These are phyloP conservation scores for Aproaerema taeniolella DNA, from an alignment of 2,888 invertebrate species.

Conservation along the genomic window DNA sequence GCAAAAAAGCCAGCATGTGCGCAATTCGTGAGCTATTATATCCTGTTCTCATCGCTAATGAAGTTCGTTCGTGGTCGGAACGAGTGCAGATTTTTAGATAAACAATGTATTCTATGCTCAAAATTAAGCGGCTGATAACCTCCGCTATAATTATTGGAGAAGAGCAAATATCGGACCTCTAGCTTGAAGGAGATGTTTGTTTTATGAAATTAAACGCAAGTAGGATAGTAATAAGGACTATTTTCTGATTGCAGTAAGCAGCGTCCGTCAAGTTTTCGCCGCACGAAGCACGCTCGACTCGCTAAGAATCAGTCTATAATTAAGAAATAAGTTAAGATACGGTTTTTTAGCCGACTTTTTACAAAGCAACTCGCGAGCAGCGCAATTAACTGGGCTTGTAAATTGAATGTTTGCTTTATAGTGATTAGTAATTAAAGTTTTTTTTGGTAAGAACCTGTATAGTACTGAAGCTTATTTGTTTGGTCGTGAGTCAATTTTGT, in stretches of 20 bases:
- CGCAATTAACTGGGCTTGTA: constrained; percentile 75
- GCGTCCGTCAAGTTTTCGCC: constrained; percentile 45
- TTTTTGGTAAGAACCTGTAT: constrained; percentile 47
- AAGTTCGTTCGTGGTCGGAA: constrained; percentile 25
- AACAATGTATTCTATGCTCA: constrained; percentile 44
- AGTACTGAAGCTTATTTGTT: constrained; percentile 57
- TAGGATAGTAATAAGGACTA: constrained; percentile 26
- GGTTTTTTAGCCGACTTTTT: constrained; percentile 72
- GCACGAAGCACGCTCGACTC: constrained; percentile 60
- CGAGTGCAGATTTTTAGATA: constrained; percentile 51
- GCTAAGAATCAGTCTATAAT: constrained; percentile 75
- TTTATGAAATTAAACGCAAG: constrained; percentile 33
- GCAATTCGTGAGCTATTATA: constrained; percentile 6
- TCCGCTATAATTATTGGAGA: constrained; percentile 67
- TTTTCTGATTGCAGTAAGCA: constrained; percentile 21
- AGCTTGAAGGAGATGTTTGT: constrained; percentile 11
- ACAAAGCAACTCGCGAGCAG: constrained; percentile 62
- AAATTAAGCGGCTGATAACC: constrained; percentile 71
- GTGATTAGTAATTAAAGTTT: constrained; percentile 73
- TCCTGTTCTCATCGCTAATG: constrained; percentile 14
- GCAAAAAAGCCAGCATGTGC: constrained; percentile 4
- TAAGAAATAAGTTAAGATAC: constrained; percentile 77
- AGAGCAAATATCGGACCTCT: constrained; percentile 36
- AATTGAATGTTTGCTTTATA: constrained; percentile 78
- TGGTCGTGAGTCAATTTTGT: constrained; percentile 48